A percentile compares a stretch with the other conserved stretches of the same genome.
phyloP scores from a whole-genome alignment of 2,888 invertebrate species.

The Aphodius granarius region DNA sequence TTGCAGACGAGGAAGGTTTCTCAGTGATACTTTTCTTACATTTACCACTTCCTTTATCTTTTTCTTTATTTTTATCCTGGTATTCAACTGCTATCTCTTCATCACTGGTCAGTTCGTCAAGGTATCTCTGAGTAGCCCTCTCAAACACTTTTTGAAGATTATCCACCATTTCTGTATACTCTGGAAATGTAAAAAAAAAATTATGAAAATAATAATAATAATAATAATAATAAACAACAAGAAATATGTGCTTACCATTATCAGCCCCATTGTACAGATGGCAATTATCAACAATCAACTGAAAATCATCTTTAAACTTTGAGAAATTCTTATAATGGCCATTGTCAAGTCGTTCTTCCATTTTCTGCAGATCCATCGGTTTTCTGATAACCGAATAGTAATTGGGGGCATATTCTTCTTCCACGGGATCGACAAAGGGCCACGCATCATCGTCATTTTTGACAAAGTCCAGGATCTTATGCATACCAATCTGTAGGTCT shows the following conservation, averaged over 20 bases:
- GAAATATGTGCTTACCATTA: conserved; percentile 67
- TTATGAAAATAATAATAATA: no score
- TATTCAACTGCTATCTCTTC: conserved; percentile 74
- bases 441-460: conserved; percentile 90
- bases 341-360: conserved; percentile 84
- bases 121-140: conserved; percentile 78
- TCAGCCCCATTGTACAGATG: conserved; percentile 89
- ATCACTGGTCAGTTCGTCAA: conserved; percentile 79
- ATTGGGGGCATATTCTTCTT: conserved; percentile 90
- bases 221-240: conserved; percentile 26
- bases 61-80: conserved; percentile 54
- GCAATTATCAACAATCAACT: conserved; percentile 91
- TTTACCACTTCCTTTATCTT: conserved; percentile 53
- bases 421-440: conserved; percentile 93
- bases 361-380: conserved; percentile 86
- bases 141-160: conserved; percentile 81
- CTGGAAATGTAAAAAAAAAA: conserved; percentile 52
- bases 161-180: conserved; percentile 87
- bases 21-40: conserved; percentile 21
- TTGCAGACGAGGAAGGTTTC: conserved; percentile 24
- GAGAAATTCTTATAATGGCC: conserved; percentile 78
- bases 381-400: conserved; percentile 73
- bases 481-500: conserved; percentile 86
- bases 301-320: conserved; percentile 86
- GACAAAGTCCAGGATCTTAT: conserved; percentile 85